Base-by-base conservation (phyloP, 2,797 vertebrate genomes). In the Thripadectes ignobilis region DNA sequence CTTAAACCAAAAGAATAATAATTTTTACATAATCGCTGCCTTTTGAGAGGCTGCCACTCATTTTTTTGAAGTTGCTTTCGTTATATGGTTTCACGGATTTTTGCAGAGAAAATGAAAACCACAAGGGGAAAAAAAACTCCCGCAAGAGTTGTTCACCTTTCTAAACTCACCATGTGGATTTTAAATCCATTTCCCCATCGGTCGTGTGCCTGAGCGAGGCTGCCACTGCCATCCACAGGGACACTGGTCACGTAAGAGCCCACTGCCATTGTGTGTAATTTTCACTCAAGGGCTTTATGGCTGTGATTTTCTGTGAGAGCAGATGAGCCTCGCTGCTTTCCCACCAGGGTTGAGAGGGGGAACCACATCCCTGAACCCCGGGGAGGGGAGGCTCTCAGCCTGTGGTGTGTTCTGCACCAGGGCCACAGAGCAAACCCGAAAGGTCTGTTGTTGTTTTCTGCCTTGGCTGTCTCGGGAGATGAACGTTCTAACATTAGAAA, bases 391-490 rank as follows among this genome's bases (percentile, higher is more conserved):
- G 20, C 43, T 18, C 38, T 24, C 24, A 24, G 57, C 17, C 26
- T 17, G 9, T 20, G 27, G 2, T 14, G 14, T 68, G 51, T 49
- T 30, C 57, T 38, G 30, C 7, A 34, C 22, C 4, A 39, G 30
- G 46, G 22, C 10, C 55, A 32, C 14, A 9, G n/a, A 24, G 18
- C 58, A 41, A 18, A 32, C 46, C 22, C 27, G 32, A 13, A 15
- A 52, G 18, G 23, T 39, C 8, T 61, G 63, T 10, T 41, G 48
- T 14, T 52, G 30, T 49, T 55, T 59, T 12, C 14, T 39, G 27
- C 18, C 12, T 14, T 12, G 2, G 17, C 8, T 23, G 43, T 14
- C 58, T 45, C 0, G 0, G 7, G 9, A 8, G 16, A 32, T 26
- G 12, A 10, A 6, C 16, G 22, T 9, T 38, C 36, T 21, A 23